Percentiles rank a stretch among this genome's conserved stretches.
These are phyloP conservation scores for Wasmannia auropunctata DNA, from an alignment of 1,140 invertebrate genomes.

Conservation along the genomic window DNA sequence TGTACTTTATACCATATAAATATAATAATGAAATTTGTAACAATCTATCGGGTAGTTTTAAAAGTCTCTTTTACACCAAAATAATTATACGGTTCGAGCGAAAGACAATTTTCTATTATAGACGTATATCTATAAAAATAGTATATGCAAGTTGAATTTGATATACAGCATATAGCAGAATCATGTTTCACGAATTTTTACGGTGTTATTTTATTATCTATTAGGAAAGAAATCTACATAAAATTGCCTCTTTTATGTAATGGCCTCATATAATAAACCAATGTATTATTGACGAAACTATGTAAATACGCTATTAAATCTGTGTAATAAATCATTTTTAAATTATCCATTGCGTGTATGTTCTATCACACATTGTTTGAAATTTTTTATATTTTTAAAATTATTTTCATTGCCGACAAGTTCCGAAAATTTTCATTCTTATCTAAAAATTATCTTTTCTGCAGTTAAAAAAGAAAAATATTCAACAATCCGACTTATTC, in stretches of 20 bases:
- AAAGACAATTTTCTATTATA: conserved; percentile 30
- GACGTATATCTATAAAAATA: conserved; percentile 13
- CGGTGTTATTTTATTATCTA: conserved; percentile 20
- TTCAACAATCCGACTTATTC: neutral
- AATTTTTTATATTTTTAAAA: neutral
- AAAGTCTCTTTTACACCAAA: neutral
- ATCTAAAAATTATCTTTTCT: neutral
- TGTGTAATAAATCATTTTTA: conserved; percentile 34
- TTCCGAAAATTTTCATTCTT: neutral
- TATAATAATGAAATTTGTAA: conserved; percentile 27
- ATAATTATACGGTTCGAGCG: neutral
- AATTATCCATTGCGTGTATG: neutral
- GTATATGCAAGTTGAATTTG: conserved; percentile 17
- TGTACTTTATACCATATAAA: conserved; percentile 23
- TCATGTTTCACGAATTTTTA: conserved; percentile 18
- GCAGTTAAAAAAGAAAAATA: neutral
- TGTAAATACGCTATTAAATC: conserved; percentile 40
- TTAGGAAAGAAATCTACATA: neutral
- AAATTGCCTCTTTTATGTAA: conserved; percentile 36
- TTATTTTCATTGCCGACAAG: neutral
- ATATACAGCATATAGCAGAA: neutral
- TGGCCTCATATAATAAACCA: conserved; percentile 35
- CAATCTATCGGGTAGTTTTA: neutral
- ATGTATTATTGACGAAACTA: conserved; percentile 33
- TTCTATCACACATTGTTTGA: neutral